phyloP scores from a whole-genome alignment of 2,888 invertebrate species.

The Chloroclystis v-ata region DNA sequence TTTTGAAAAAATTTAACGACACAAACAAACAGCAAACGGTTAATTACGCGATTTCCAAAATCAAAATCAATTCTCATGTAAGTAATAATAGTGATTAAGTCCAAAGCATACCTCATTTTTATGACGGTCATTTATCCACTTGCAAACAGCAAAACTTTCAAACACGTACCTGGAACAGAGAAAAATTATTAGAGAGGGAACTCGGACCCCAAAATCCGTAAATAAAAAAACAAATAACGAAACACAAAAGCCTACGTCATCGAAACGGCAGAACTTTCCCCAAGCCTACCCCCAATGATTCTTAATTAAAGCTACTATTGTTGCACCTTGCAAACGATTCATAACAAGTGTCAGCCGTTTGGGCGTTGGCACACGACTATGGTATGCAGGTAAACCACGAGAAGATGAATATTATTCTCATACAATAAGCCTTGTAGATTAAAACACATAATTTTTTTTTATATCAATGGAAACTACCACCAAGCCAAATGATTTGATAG shows the following conservation, averaged over 20 bases:
- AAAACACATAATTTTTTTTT: too few relatives aligned
- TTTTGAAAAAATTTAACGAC: too few relatives aligned
- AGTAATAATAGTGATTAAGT: too few relatives aligned
- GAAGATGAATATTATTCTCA: not conserved
- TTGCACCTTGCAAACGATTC: slow-evolving; percentile 63
- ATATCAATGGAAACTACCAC: too few relatives aligned
- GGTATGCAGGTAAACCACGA: not conserved
- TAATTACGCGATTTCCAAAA: too few relatives aligned
- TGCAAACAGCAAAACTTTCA: slow-evolving; percentile 7
- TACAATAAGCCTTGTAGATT: too few relatives aligned
- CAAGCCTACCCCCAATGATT: slow-evolving; percentile 43
- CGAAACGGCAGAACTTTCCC: slow-evolving; percentile 31
- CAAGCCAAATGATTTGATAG: too few relatives aligned
- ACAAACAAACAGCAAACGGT: too few relatives aligned
- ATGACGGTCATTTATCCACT: not conserved
- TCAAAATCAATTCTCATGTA: too few relatives aligned
- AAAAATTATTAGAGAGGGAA: slow-evolving; percentile 12
- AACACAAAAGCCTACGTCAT: slow-evolving; percentile 30
- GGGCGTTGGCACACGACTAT: slow-evolving; percentile 12
- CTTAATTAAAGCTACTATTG: slow-evolving; percentile 63
- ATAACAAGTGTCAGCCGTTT: slow-evolving; percentile 59
- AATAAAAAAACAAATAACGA: slow-evolving; percentile 31
- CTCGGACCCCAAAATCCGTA: slow-evolving; percentile 19
- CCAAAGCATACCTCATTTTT: too few relatives aligned
- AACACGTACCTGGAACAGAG: slow-evolving; percentile 29